These are phyloP conservation scores for Plagiodera versicolora DNA, from an alignment of 2,888 invertebrate species.

Conservation along the genomic window DNA sequence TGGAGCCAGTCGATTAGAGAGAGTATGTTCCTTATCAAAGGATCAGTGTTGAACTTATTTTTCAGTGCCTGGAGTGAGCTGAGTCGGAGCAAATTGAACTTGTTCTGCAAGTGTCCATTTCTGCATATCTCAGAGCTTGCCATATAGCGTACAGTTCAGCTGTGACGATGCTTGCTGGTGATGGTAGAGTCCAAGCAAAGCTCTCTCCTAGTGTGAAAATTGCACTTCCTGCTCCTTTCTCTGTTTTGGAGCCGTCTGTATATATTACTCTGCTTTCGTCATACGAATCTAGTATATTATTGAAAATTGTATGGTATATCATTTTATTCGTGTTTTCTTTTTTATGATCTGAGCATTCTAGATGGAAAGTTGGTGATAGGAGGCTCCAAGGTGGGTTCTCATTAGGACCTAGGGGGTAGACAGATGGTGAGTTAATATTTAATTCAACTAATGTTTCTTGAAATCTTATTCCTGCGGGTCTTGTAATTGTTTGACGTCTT, in stretches of 20 bases:
- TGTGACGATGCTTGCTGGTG: background rate
- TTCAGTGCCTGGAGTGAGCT: background rate
- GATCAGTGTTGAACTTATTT: background rate
- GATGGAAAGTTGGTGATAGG: background rate
- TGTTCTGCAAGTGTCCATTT: constrained; percentile 2
- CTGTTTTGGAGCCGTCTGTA: constrained; percentile 6
- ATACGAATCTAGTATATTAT: background rate
- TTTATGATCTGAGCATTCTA: background rate
- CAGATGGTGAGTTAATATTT: background rate
- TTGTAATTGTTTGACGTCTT: background rate
- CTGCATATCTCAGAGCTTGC: constrained; percentile 8
- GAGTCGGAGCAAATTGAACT: background rate
- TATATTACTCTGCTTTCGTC: constrained; percentile 2
- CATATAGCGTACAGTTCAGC: background rate
- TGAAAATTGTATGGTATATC: background rate
- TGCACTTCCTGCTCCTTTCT: constrained; percentile 5
- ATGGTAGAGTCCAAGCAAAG: background rate
- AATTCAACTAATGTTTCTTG: background rate
- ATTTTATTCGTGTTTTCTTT: background rate
- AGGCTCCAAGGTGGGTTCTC: constrained; percentile 4
- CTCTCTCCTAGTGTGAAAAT: background rate
- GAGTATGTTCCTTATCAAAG: background rate
- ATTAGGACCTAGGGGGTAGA: constrained; percentile 3
- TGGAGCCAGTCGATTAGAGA: background rate
- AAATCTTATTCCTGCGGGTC: constrained; percentile 1